phyloP scores from a whole-genome alignment of 2,888 invertebrate species.

The Sericinus montela region DNA sequence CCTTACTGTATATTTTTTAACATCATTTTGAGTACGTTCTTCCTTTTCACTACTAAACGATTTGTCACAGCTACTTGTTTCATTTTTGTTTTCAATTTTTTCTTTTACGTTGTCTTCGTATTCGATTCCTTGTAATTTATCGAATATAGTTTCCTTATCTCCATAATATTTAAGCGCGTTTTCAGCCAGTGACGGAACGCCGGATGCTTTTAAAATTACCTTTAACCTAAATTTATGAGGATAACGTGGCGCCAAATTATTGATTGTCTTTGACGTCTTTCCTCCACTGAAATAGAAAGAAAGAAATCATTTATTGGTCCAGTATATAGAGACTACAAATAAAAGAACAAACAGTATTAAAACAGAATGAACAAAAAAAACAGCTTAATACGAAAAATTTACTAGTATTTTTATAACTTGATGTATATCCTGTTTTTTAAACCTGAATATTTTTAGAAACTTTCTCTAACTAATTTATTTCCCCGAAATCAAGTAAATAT shows the following conservation, averaged over 20 bases:
- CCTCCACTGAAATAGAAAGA: slow-evolving; percentile 58
- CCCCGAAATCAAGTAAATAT: no score
- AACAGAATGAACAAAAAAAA: no score
- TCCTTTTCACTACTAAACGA: background rate
- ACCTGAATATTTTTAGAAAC: no score
- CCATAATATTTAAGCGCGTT: slow-evolving; percentile 43
- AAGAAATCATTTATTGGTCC: no score
- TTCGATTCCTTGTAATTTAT: slow-evolving; percentile 20
- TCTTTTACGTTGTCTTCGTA: slow-evolving; percentile 5
- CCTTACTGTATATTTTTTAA: background rate
- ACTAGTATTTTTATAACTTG: no score
- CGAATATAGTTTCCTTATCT: slow-evolving; percentile 31
- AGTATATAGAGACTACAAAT: no score
- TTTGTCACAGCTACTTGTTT: background rate
- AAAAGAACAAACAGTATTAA: no score
- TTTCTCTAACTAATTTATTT: no score
- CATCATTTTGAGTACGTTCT: background rate
- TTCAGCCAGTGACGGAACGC: slow-evolving; percentile 36
- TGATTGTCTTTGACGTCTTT: slow-evolving; percentile 55
- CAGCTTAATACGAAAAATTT: no score
- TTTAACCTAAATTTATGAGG: slow-evolving; percentile 70
- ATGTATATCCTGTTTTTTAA: no score
- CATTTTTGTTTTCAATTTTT: slow-evolving; percentile 1
- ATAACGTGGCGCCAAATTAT: slow-evolving; percentile 64
- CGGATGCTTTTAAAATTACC: slow-evolving; percentile 43